Percentiles rank a stretch among this genome's conserved stretches.
Evolutionary conservation across 2,113 vertebrate species (phyloP).

Genomic region (Solea senegalensis): DNA sequence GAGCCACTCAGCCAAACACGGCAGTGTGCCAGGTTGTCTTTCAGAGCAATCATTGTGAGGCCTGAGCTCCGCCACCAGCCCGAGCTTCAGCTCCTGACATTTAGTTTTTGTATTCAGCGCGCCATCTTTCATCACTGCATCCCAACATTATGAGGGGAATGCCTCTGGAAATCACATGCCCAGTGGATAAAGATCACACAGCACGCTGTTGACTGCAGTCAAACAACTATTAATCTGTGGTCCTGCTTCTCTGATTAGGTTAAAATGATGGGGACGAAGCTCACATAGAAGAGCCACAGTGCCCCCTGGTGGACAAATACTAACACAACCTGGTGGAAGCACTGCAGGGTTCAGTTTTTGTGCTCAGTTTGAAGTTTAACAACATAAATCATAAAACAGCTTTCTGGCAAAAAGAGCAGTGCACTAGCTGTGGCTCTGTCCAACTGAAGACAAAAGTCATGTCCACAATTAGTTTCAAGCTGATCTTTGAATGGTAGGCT

Average conservation of each 20-base stretch:
- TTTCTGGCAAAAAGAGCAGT: too few relatives aligned
- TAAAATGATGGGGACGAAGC: neutral
- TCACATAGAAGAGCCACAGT: conserved; percentile 38
- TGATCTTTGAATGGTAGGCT: too few relatives aligned
- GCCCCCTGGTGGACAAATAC: conserved; percentile 35
- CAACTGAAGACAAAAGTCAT: too few relatives aligned
- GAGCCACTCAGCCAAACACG: neutral
- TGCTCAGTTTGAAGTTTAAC: too few relatives aligned
- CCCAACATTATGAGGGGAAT: conserved; percentile 10
- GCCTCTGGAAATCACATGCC: conserved; percentile 29
- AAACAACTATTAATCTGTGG: conserved; percentile 23
- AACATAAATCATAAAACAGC: too few relatives aligned
- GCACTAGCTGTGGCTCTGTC: too few relatives aligned
- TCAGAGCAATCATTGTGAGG: conserved; percentile 12
- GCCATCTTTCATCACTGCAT: neutral
- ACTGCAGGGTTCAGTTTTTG: too few relatives aligned
- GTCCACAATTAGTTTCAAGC: too few relatives aligned
- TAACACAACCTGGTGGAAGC: neutral
- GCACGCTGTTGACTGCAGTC: conserved; percentile 33
- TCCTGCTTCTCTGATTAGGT: neutral
- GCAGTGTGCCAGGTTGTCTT: conserved; percentile 3
- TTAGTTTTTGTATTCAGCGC: conserved; percentile 8
- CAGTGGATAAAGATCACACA: conserved; percentile 37
- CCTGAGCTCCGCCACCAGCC: neutral
- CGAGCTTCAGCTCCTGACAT: conserved; percentile 10